Base-by-base conservation (phyloP, 2,888 invertebrate genomes). In the Stomorhina lunata region DNA sequence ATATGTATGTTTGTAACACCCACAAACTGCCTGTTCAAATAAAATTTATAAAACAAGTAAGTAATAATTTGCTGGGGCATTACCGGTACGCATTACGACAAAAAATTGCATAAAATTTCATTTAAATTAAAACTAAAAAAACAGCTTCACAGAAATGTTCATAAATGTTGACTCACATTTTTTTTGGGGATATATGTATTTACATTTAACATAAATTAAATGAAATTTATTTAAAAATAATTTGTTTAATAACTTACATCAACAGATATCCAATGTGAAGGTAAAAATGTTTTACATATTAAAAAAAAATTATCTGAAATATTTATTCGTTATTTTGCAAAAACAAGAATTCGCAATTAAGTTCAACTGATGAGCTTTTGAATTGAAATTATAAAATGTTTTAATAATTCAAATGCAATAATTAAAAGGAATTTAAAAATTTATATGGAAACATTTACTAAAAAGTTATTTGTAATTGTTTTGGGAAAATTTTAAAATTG, bases 31-130 rank as follows among this genome's bases (percentile, higher is more conserved):
- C 40, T 17, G 32, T 32, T n/a, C 22, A 59, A 59, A n/a, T 37
- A 27, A 72, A 37, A 72, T 50, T 20, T 50, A 22, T 20, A 15
- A 10, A 9, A 37, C 10, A n/a, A n/a, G n/a, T n/a, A n/a, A 43
- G 40, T 43, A 27, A 5, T 1, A 63, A 57, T 20, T 20, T 69
- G 29, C 43, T 22, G 50, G 22, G 43, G 55, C 29, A 50, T 15
- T 50, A n/a, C n/a, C n/a, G n/a, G n/a, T n/a, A 10, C 6, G 29
- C 22, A n/a, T 20, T 59, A 6, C 3, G 5, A 6, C n/a, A 7
- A 17, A 55, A 22, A 20, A 27, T n/a, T 37, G 12, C 20, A 55
- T 53, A 55, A 69, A 55, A 69, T 43, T 55, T 43, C 17, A 43
- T 43, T 69, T 27, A 32, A 43, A 43, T 43, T 55, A 55, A 68